Evolutionary conservation across 2,888 invertebrate species (phyloP).

Genomic region (Melanophora roralis): DNA sequence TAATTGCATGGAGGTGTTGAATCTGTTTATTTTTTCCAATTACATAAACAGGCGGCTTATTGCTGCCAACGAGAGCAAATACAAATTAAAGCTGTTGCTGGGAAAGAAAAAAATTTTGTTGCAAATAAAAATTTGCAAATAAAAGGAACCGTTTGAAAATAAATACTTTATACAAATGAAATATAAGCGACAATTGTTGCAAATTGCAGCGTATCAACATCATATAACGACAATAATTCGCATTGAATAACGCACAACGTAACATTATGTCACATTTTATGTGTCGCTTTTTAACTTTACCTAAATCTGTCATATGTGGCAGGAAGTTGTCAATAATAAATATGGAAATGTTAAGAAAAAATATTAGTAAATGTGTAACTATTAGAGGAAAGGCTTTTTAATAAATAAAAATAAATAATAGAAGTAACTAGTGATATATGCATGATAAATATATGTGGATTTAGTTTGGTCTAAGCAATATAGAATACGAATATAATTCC

Average conservation of each 20-base stretch:
- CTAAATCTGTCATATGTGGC: constrained; percentile 57
- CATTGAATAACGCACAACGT: neutral
- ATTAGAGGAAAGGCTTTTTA: constrained; percentile 25
- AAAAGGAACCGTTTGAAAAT: constrained; percentile 20
- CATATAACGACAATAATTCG: constrained; percentile 2
- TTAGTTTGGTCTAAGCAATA: too few species aligned
- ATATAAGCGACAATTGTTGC: constrained; percentile 42
- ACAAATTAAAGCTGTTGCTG: neutral
- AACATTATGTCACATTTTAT: constrained; percentile 13
- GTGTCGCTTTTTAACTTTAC: constrained; percentile 51
- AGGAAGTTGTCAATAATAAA: constrained; percentile 60
- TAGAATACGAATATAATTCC: too few species aligned
- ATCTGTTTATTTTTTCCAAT: neutral
- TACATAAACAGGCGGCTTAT: constrained; percentile 50
- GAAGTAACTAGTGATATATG: too few species aligned
- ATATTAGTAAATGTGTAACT: neutral
- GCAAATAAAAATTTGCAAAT: constrained; percentile 10
- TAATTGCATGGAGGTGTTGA: constrained; percentile 56
- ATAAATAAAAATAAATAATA: constrained; percentile 3
- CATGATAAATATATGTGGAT: too few species aligned
- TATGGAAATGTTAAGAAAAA: neutral
- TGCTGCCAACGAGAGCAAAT: constrained; percentile 44
- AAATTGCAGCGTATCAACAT: neutral
- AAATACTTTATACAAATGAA: constrained; percentile 45
- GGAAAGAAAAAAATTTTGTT: neutral